Conservation (phyloP, 2,113 vertebrate species). For the Solea solea region DNA sequence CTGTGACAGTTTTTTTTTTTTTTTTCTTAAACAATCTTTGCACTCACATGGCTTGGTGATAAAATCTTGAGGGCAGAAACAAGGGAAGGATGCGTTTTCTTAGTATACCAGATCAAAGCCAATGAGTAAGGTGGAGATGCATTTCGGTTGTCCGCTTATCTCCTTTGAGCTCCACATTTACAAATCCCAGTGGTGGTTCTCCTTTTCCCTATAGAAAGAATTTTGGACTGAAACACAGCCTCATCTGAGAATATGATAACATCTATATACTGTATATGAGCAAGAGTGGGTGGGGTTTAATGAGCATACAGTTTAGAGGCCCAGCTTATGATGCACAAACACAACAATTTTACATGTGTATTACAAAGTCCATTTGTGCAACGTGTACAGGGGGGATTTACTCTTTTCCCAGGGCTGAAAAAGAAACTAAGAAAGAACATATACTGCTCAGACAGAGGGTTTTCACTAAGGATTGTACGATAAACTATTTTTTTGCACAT, state of each 20-base stretch:
- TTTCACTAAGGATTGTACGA: too few relatives aligned
- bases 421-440: background rate
- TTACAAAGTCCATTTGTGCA: background rate
- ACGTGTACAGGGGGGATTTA: too few relatives aligned
- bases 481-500: too few relatives aligned
- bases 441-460: background rate
- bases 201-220: slow-evolving; percentile 14
- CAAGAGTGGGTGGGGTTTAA: background rate
- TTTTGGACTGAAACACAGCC: background rate
- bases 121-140: slow-evolving; percentile 17
- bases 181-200: slow-evolving; percentile 19
- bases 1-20: slow-evolving; percentile 4
- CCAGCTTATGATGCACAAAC: background rate
- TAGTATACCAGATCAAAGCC: slow-evolving; percentile 61
- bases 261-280: background rate
- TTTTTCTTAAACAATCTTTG: background rate
- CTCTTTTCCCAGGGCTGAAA: background rate
- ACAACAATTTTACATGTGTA: background rate
- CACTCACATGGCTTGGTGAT: slow-evolving; percentile 32
- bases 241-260: slow-evolving; percentile 19
- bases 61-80: slow-evolving; percentile 42
- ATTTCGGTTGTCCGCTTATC: slow-evolving; percentile 33
- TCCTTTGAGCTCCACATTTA: slow-evolving; percentile 35
- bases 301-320: background rate
- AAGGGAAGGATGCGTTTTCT: slow-evolving; percentile 63